phyloP scores from a whole-genome alignment of 2,797 vertebrate species.

The Momotus momota region DNA sequence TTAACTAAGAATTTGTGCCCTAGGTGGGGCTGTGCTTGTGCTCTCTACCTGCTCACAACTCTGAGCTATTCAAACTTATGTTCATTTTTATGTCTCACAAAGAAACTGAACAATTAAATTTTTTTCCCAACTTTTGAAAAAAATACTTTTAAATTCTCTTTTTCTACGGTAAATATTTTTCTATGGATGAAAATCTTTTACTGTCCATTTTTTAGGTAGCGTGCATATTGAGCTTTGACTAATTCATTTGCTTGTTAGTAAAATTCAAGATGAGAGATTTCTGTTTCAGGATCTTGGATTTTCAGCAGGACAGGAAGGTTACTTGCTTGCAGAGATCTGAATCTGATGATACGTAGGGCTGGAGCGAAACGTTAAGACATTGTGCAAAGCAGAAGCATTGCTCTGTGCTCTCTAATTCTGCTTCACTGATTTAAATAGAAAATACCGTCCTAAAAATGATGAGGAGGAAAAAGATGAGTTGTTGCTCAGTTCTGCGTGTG shows the following conservation, averaged over 20 bases:
- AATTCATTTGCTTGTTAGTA: background rate
- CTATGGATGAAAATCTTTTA: background rate
- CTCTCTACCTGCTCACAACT: background rate
- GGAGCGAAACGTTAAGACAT: background rate
- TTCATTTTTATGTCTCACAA: background rate
- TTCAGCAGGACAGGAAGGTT: background rate
- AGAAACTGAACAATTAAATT: background rate
- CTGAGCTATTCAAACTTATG: background rate
- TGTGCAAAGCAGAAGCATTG: background rate
- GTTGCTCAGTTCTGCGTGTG: background rate
- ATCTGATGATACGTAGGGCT: rapidly evolving
- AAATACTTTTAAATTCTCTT: rapidly evolving
- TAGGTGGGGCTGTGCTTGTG: background rate
- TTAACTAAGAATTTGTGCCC: background rate
- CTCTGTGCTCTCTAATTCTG: background rate
- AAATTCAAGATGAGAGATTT: background rate
- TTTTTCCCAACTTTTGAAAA: background rate
- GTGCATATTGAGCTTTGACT: background rate
- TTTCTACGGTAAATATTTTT: background rate
- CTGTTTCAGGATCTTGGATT: background rate
- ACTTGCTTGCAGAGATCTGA: background rate
- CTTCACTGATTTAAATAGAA: background rate
- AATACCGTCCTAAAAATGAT: background rate
- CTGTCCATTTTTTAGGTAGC: background rate
- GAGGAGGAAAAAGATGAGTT: background rate